These are phyloP conservation scores for Macrophya alboannulata DNA, from an alignment of 2,888 invertebrate genomes.

Conservation along the genomic window DNA sequence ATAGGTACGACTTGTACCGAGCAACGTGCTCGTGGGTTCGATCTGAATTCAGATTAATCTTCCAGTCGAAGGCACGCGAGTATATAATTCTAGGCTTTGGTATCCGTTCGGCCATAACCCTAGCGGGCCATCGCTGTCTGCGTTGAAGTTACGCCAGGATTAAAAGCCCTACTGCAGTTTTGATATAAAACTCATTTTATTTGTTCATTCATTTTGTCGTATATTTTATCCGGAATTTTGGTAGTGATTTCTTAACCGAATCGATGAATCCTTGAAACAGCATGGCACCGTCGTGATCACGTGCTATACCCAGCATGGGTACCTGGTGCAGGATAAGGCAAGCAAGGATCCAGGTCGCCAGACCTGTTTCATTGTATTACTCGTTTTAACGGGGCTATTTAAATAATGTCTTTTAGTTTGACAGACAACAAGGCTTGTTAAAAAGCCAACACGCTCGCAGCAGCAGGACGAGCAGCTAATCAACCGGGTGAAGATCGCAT, in stretches of 20 bases:
- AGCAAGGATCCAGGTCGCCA: conserved; percentile 57
- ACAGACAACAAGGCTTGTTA: conserved; percentile 59
- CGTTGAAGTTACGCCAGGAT: conserved; percentile 24
- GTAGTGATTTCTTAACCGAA: neutral
- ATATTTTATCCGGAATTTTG: neutral
- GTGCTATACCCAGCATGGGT: conserved; percentile 38
- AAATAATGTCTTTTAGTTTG: conserved; percentile 59
- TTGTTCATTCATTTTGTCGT: neutral
- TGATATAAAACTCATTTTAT: neutral
- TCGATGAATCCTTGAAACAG: conserved; percentile 20
- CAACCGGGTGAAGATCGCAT: conserved; percentile 57
- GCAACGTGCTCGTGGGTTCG: conserved; percentile 30
- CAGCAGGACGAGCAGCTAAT: conserved; percentile 58
- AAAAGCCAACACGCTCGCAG: conserved; percentile 59
- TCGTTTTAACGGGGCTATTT: conserved; percentile 57
- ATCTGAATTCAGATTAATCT: conserved; percentile 53
- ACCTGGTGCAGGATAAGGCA: conserved; percentile 45
- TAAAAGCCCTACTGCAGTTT: conserved; percentile 3
- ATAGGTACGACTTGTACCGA: conserved; percentile 21
- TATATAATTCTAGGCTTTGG: conserved; percentile 44
- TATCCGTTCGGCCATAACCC: conserved; percentile 40
- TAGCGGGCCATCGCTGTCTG: conserved; percentile 27
- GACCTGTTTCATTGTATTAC: conserved; percentile 57
- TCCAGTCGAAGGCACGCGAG: conserved; percentile 46
- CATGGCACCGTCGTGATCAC: conserved; percentile 36